phyloP scores from a whole-genome alignment of 2,113 vertebrate genomes.

The Bettongia penicillata region DNA sequence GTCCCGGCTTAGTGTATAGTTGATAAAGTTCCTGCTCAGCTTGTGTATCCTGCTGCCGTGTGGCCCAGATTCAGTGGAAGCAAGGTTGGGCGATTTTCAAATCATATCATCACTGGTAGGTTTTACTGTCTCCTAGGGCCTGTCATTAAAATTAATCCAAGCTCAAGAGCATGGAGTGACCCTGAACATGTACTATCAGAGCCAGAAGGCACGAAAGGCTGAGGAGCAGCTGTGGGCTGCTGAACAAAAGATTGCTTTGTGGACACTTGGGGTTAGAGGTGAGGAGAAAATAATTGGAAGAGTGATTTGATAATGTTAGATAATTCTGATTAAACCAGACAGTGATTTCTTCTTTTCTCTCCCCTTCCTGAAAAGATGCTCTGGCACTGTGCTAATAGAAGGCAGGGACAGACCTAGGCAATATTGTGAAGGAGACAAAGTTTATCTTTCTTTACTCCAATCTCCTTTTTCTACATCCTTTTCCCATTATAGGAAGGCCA shows the following conservation, averaged over 20 bases:
- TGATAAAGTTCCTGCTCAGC: background rate
- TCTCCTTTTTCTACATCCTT: background rate
- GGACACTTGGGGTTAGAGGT: slow-evolving; percentile 32
- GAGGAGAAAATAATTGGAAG: slow-evolving; percentile 56
- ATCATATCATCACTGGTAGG: slow-evolving; percentile 18
- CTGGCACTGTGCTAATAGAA: slow-evolving; percentile 9
- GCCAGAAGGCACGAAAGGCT: background rate
- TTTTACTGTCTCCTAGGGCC: slow-evolving; percentile 7
- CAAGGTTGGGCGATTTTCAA: slow-evolving; percentile 37
- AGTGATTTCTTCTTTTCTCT: slow-evolving; percentile 48
- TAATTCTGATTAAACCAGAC: slow-evolving; percentile 58
- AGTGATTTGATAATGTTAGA: slow-evolving; percentile 53
- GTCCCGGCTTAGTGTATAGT: background rate
- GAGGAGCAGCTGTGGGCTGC: slow-evolving; percentile 50
- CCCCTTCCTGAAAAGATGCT: background rate
- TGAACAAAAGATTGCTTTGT: slow-evolving; percentile 45
- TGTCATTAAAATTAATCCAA: slow-evolving; percentile 32
- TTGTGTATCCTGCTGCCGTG: background rate
- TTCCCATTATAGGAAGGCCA: background rate
- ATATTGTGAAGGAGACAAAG: background rate
- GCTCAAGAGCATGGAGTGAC: slow-evolving; percentile 47
- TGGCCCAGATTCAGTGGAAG: slow-evolving; percentile 26
- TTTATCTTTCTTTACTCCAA: background rate
- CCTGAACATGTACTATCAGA: background rate
- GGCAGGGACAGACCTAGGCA: background rate